Conservation (phyloP, 35 echinoderm and acorn worm species). For the Eucidaris tribuloides region DNA sequence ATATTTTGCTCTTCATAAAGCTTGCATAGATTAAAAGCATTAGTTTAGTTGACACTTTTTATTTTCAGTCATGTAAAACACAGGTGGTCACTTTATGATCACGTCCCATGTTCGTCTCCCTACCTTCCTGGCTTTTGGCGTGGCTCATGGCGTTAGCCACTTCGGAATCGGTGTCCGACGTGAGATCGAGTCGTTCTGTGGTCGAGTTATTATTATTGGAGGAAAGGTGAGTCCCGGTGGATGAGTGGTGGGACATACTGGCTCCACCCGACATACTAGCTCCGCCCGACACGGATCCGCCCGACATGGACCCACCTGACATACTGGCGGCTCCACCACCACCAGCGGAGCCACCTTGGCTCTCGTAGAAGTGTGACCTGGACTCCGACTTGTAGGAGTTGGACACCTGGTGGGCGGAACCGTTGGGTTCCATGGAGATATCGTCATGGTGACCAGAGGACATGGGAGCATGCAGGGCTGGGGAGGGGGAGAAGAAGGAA, state of each 20-base stretch:
- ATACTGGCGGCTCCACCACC: background rate
- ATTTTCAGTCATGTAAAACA: too few relatives aligned
- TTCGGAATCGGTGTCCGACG: background rate
- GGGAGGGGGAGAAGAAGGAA: background rate
- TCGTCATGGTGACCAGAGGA: background rate
- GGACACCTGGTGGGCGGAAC: background rate
- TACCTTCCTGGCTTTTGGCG: slow-evolving; percentile 13
- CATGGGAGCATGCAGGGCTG: background rate
- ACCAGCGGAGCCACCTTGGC: background rate
- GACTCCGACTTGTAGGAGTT: background rate
- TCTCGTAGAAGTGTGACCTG: background rate
- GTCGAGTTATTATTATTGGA: slow-evolving; percentile 25
- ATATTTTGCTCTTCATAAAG: too few relatives aligned
- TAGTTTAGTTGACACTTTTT: too few relatives aligned
- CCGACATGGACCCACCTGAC: background rate
- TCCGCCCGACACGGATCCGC: too few relatives aligned
- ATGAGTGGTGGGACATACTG: background rate
- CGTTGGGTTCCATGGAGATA: background rate
- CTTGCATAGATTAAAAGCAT: too few relatives aligned
- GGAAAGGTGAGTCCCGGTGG: background rate
- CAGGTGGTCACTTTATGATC: too few relatives aligned
- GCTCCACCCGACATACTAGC: background rate
- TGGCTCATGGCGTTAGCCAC: slow-evolving; percentile 3
- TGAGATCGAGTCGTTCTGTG: background rate
- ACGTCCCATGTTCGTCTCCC: too few relatives aligned